Conservation (phyloP, 2,888 invertebrate species). For the Chloromyia formosa region DNA sequence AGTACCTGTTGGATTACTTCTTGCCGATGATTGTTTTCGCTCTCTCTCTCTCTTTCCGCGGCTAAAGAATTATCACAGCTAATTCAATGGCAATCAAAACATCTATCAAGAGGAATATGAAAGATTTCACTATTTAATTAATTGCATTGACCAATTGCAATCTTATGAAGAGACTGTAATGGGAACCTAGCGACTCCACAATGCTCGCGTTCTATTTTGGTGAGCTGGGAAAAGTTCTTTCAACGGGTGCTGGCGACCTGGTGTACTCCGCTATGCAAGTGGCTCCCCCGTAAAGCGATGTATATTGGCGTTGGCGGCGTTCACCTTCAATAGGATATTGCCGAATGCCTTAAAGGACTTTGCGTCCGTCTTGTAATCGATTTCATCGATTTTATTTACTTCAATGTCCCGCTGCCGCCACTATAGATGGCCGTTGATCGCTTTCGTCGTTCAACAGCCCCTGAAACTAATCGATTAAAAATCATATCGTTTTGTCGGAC, state of each 20-base stretch:
- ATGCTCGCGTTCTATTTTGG: too few species aligned
- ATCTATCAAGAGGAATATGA: constrained; percentile 39
- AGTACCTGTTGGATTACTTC: constrained; percentile 32
- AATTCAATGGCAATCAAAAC: constrained; percentile 42
- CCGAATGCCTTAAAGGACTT: constrained; percentile 41
- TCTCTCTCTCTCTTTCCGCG: not conserved
- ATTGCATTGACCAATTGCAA: constrained; percentile 20
- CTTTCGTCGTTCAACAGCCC: constrained; percentile 18
- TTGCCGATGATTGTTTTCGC: constrained; percentile 17
- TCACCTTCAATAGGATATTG: constrained; percentile 41
- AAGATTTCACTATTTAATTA: constrained; percentile 40
- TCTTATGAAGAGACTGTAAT: constrained; percentile 14
- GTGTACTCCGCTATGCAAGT: too few species aligned
- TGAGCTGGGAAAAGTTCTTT: constrained; percentile 1
- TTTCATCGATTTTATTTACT: constrained; percentile 41
- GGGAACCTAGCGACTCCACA: constrained; percentile 21
- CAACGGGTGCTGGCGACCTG: too few species aligned
- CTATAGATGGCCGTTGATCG: not conserved
- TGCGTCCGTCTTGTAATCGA: constrained; percentile 39
- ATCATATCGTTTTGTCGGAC: constrained; percentile 38
- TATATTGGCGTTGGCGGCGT: constrained; percentile 32
- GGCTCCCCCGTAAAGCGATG: constrained; percentile 11
- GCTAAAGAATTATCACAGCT: constrained; percentile 34
- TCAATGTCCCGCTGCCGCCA: constrained; percentile 39
- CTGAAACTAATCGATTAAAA: constrained; percentile 44